Evolutionary conservation across 2,888 invertebrate species (phyloP).

Genomic region (Flexamia atlantica): DNA sequence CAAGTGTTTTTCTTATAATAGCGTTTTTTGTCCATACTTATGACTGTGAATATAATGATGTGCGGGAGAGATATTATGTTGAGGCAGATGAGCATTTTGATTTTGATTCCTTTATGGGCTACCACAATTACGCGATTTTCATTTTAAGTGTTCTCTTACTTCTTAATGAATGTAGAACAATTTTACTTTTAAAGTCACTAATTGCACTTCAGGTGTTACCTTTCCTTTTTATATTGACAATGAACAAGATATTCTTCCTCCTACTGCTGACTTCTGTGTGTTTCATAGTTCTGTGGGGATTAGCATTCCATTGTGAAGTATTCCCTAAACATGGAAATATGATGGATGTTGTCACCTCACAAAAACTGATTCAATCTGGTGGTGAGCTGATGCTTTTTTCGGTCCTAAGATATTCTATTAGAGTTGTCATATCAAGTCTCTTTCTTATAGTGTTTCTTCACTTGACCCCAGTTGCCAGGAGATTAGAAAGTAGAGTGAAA

Average conservation of each 20-base stretch:
- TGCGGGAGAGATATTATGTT: neutral
- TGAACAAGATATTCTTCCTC: neutral
- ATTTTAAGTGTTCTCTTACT: neutral
- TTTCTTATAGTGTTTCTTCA: neutral
- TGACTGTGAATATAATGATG: neutral
- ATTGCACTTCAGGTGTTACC: neutral
- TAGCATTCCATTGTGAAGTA: neutral
- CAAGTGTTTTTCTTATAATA: neutral
- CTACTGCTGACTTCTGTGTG: neutral
- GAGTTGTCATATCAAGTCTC: neutral
- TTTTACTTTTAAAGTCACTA: neutral
- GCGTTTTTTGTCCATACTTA: neutral
- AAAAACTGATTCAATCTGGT: neutral
- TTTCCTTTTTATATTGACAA: neutral
- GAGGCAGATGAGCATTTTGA: neutral
- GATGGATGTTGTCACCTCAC: neutral
- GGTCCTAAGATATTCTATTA: neutral
- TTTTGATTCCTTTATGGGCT: neutral
- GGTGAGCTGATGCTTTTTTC: neutral
- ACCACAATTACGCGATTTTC: neutral
- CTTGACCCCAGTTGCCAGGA: neutral
- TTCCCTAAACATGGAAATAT: neutral
- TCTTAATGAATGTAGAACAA: neutral
- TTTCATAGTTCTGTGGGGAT: neutral
- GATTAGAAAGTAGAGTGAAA: neutral